Evolutionary conservation across 2,888 invertebrate genomes (phyloP).

Genomic region (Mystacides longicornis): DNA sequence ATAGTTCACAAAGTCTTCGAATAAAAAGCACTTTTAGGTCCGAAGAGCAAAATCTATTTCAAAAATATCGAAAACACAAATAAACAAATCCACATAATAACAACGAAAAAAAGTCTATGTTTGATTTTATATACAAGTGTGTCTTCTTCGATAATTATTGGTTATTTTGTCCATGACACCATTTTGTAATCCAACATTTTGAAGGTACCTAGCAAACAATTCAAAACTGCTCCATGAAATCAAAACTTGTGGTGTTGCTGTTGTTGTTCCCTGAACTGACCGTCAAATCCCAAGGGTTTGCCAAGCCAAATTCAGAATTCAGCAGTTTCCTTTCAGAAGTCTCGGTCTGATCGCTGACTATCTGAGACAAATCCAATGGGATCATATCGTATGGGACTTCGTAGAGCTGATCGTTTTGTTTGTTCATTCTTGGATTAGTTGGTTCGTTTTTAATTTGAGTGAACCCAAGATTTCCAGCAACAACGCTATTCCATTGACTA

Average conservation of each 20-base stretch:
- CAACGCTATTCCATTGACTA: neutral
- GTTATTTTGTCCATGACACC: too few species aligned
- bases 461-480: neutral
- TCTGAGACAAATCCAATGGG: constrained; percentile 5
- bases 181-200: too few species aligned
- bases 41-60: too few species aligned
- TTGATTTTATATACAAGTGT: too few species aligned
- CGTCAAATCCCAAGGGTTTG: constrained; percentile 5
- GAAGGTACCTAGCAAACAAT: too few species aligned
- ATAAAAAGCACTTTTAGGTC: too few species aligned
- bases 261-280: neutral
- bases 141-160: too few species aligned
- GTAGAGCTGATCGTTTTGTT: neutral
- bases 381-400: constrained; percentile 4
- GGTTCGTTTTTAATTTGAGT: neutral
- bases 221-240: constrained; percentile 2
- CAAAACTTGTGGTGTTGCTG: neutral
- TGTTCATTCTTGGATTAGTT: neutral
- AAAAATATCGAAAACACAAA: too few species aligned
- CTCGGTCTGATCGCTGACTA: neutral
- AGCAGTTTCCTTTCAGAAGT: neutral
- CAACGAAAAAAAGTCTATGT: too few species aligned
- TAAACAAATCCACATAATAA: too few species aligned
- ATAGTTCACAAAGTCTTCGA: neutral
- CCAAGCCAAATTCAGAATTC: neutral